These are phyloP conservation scores for Brachypodius melanocephalos DNA, from an alignment of 2,113 vertebrate genomes.

Conservation along the genomic window DNA sequence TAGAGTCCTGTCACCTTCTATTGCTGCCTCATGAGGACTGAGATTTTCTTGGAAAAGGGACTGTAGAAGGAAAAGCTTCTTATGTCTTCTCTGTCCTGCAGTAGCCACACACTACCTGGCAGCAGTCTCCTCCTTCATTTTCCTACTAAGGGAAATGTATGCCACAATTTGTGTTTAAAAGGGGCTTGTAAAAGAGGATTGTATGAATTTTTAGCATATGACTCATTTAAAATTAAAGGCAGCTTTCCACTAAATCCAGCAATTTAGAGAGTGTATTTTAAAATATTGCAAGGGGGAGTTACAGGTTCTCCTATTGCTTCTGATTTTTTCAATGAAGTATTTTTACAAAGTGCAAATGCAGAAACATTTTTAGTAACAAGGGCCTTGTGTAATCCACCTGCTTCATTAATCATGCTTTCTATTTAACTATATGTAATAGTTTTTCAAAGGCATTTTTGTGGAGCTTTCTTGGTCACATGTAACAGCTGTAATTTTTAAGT, in stretches of 20 bases:
- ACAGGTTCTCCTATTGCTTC: background rate
- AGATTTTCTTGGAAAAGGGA: background rate
- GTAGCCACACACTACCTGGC: background rate
- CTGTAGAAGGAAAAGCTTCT: background rate
- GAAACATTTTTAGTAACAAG: background rate
- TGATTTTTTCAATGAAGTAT: background rate
- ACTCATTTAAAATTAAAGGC: constrained; percentile 10
- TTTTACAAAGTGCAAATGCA: background rate
- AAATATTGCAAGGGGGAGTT: background rate
- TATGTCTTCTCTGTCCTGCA: background rate
- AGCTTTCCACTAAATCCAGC: background rate
- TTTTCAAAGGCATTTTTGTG: background rate
- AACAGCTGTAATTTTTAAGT: constrained; percentile 1
- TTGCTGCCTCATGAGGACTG: background rate
- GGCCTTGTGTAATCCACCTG: background rate
- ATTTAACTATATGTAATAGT: background rate
- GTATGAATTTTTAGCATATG: background rate
- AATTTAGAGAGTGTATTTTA: background rate
- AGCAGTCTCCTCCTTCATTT: background rate
- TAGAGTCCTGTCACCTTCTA: background rate
- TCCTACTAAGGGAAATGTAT: background rate
- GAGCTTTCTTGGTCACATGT: background rate
- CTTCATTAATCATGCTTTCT: background rate
- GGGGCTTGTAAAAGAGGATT: background rate
- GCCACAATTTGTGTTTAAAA: background rate